Base-by-base conservation (phyloP, 2,797 vertebrate species). In the Microcaecilia unicolor region DNA sequence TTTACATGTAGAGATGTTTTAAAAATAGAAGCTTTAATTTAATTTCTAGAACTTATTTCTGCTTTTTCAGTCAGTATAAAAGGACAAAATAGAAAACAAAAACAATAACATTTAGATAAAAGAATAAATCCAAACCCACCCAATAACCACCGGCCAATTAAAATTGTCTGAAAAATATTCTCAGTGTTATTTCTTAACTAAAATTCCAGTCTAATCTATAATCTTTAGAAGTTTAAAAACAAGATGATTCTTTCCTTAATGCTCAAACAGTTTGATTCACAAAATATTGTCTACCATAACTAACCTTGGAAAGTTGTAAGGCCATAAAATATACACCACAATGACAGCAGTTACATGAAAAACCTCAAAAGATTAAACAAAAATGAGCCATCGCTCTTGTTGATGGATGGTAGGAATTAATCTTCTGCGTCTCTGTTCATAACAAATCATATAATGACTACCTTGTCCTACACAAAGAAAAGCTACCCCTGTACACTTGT, bases 241-340 rank as follows among this genome's bases (percentile, higher is more conserved):
- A 47, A 25, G 48, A 56, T 47, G 22, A 34, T 23, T 3, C 1
- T 40, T 58, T 25, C 19, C 41, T 44, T 8, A 28, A n/a, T n/a
- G n/a, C n/a, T n/a, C n/a, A n/a, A n/a, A n/a, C n/a, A n/a, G n/a
- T 18, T 22, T 55, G 34, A 62, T 26, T 49, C 40, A 19, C 12
- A 51, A 60, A 58, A 59, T 57, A 58, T 31, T 46, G 33, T 27
- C 37, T 30, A 5, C 15, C 23, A 43, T 54, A 62, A 32, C 15
- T 55, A 66, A 68, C 54, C 52, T 70, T 72, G 55, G 44, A 31
- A 68, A 54, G 21, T 29, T 65, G 48, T 49, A 46, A 25, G 55
- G 13, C 22, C 29, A 29, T 55, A 50, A 62, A 61, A 55, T 1
- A 6, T 22, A 28, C 15, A 13, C 61, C 53, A 63, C 29, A 59